A percentile compares a stretch with the other conserved stretches of the same genome.
Conservation (phyloP, 92 coral and sea anemone genomes). For the Epizoanthus fatuus region DNA sequence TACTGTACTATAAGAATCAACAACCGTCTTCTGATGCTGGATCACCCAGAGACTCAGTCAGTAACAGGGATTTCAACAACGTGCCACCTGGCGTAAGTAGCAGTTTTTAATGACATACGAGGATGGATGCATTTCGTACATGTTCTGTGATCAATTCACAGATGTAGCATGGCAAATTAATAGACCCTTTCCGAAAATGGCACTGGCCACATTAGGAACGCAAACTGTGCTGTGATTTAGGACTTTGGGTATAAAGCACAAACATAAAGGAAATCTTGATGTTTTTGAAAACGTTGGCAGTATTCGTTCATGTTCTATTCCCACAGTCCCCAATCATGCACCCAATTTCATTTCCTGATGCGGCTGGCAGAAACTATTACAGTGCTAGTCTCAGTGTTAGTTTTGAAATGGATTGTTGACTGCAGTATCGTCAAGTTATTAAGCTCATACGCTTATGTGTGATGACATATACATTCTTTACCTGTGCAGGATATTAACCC, state of each 20-base stretch:
- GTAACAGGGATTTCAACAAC: conserved; percentile 11
- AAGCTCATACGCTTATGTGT: neutral
- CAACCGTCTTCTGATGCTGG: conserved; percentile 66
- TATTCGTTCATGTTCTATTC: neutral
- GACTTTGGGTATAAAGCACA: neutral
- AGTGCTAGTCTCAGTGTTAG: neutral
- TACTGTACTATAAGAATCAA: conserved; percentile 93
- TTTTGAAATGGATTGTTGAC: too few species aligned
- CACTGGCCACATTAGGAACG: neutral
- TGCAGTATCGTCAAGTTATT: too few species aligned
- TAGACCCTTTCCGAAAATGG: neutral
- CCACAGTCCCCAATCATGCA: neutral
- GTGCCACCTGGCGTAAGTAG: conserved; percentile 62
- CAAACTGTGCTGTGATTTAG: neutral
- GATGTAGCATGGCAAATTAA: too few species aligned
- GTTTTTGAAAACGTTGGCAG: neutral
- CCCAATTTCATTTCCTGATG: too few species aligned
- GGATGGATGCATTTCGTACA: neutral
- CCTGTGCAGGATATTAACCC: conserved; percentile 74
- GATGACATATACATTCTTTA: too few species aligned
- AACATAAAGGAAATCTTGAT: neutral
- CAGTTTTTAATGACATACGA: neutral
- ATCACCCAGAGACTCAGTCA: conserved; percentile 37
- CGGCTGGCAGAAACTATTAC: neutral
- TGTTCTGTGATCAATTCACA: neutral